A percentile compares a stretch with the other conserved stretches of the same genome.
Conservation (phyloP, 1,140 invertebrate genomes). For the Sycophila sp. region DNA sequence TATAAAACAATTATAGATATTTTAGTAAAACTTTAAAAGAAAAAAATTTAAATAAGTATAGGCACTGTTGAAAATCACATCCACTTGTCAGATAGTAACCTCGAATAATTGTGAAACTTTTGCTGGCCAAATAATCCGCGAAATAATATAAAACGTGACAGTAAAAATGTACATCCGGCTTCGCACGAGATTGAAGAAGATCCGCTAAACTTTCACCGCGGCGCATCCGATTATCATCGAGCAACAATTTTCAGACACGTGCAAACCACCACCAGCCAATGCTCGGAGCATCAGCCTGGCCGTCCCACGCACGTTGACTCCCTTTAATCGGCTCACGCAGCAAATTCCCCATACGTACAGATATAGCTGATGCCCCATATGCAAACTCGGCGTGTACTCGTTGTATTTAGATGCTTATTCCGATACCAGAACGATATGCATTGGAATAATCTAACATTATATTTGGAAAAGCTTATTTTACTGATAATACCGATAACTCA, state of each 20-base stretch:
- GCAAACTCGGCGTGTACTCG: background rate
- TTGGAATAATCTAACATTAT: no score
- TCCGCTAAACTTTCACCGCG: background rate
- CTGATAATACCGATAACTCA: no score
- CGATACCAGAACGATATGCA: slow-evolving; percentile 5
- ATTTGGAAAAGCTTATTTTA: no score
- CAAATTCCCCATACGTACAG: background rate
- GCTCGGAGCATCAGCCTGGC: no score
- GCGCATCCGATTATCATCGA: background rate
- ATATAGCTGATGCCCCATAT: background rate
- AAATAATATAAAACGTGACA: slow-evolving; percentile 8
- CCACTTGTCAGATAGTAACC: no score
- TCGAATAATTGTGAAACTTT: background rate
- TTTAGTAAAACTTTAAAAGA: no score
- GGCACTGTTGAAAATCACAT: no score
- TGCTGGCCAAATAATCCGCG: background rate
- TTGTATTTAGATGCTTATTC: background rate
- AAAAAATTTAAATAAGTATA: no score
- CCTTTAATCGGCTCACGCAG: slow-evolving; percentile 20
- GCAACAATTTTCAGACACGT: background rate
- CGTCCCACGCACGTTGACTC: background rate
- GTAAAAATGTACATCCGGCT: background rate
- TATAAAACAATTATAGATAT: no score
- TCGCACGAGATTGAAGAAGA: no score
- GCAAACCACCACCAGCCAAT: background rate